Base-by-base conservation (phyloP, 2,113 vertebrate genomes). In the Microcebus ravelobensis region DNA sequence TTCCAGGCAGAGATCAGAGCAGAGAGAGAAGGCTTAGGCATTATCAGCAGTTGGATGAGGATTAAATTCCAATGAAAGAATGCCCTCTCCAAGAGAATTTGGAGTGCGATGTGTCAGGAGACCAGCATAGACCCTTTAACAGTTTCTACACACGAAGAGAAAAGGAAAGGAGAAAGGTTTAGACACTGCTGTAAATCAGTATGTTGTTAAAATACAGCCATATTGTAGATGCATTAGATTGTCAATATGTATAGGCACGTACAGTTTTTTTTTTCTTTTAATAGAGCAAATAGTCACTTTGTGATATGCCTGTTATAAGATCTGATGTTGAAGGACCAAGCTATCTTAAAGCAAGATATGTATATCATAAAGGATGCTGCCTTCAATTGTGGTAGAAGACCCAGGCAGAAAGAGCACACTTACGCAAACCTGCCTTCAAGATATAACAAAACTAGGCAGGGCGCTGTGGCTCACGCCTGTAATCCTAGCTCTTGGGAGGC, bases 51-150 rank as follows among this genome's bases (percentile, higher is more conserved):
- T 52, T 39, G 18, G 48, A 29, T n/a, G 29, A n/a, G 15, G 17
- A 84, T 87, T 91, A 71, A 91, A n/a, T 82, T 34, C 13, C 57
- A 71, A 31, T 3, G 42, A n/a, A 90, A 96, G 27, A 93, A 48
- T 8, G 80, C 20, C 55, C 77, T 39, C 27, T 71, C 29, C 55
- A 85, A 8, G n/a, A 57, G 36, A 90, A 21, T 71, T 23, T 68
- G 50, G 8, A 76, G 45, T 42, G 23, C 63, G 29, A 23, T 63
- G 65, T 48, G 20, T 84, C 21, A 74, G 65, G 86, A 84, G 36
- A 77, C 20, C 31, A 74, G 50, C 21, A 74, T 6, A 81, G 73
- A 84, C 31, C 31, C 34, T 20, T 74, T 61, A 91, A 67, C 67
- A 63, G 52, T 89, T 86, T 71, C 83, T 39, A 48, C n/a, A 76